A percentile compares a stretch with the other conserved stretches of the same genome.
Evolutionary conservation across 1,140 invertebrate genomes (phyloP).

Genomic region (Drosophila kohkoa): DNA sequence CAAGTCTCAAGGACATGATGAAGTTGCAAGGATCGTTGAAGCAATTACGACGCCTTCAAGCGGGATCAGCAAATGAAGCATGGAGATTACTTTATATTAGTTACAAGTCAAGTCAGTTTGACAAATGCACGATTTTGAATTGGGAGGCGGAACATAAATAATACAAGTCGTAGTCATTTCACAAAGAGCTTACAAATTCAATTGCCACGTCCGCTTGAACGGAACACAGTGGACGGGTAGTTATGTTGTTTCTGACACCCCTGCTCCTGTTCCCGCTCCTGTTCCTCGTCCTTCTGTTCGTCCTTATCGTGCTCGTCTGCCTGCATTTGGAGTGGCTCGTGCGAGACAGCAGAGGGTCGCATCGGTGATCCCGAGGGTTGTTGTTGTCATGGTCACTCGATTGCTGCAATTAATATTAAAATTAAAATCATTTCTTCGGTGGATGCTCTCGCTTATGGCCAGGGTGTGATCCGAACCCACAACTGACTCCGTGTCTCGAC

Average conservation of each 20-base stretch:
- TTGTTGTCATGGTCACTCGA: conserved; percentile 77
- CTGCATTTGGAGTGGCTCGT: conserved; percentile 29
- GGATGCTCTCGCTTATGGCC: conserved; percentile 42
- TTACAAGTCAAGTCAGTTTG: conserved; percentile 8
- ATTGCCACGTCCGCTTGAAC: conserved; percentile 68
- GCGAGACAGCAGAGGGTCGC: conserved; percentile 28
- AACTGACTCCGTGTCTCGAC: too few species aligned
- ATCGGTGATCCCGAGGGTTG: conserved; percentile 60
- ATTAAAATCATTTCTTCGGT: conserved; percentile 66
- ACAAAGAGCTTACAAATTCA: conserved; percentile 61
- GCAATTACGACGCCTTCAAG: neutral
- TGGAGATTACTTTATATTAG: neutral
- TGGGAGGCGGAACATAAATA: neutral
- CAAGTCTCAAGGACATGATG: neutral
- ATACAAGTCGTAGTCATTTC: neutral
- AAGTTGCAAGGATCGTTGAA: neutral
- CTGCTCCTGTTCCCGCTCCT: neutral
- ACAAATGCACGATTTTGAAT: neutral
- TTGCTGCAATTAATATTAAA: conserved; percentile 82
- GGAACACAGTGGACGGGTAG: conserved; percentile 21
- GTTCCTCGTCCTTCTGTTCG: neutral
- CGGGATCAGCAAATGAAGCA: neutral
- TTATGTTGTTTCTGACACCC: conserved; percentile 15
- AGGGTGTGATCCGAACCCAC: conserved; percentile 34
- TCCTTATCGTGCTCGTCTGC: neutral